Percentiles rank a stretch among this genome's conserved stretches.
Conservation (phyloP, 1,140 invertebrate species). For the Bombus superbus region DNA sequence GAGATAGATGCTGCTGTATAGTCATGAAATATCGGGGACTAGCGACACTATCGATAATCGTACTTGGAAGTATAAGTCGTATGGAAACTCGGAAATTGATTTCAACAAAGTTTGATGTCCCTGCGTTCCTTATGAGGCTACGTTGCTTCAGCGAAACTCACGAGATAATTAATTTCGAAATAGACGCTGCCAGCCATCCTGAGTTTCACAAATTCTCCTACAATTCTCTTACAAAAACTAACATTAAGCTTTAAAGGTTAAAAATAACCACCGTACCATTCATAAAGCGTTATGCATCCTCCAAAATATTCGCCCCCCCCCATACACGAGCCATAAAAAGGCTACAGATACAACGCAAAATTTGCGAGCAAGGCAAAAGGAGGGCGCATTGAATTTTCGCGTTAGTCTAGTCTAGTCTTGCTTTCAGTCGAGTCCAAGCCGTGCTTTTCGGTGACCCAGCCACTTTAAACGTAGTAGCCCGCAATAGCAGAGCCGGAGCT, state of each 20-base stretch:
- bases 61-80: conserved; percentile 25
- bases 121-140: background rate
- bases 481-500: conserved; percentile 49
- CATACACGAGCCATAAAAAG: background rate
- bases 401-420: background rate
- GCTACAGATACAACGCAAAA: background rate
- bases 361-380: too few species aligned
- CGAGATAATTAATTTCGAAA: conserved; percentile 28
- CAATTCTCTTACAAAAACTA: too few species aligned
- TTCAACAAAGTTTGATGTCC: conserved; percentile 30
- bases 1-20: background rate
- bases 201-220: background rate
- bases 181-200: background rate
- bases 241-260: background rate
- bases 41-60: conserved; percentile 2
- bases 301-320: background rate
- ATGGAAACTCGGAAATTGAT: conserved; percentile 32
- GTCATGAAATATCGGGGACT: background rate
- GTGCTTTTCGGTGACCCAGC: conserved; percentile 22
- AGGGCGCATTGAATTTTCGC: background rate
- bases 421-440: background rate
- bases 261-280: background rate
- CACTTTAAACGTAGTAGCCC: conserved; percentile 67
- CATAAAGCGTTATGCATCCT: too few species aligned
- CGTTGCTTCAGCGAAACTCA: background rate